Percentiles rank a stretch among this genome's conserved stretches.
These are phyloP conservation scores for Puma concolor DNA, from an alignment of 2,113 vertebrate species.

Conservation along the genomic window DNA sequence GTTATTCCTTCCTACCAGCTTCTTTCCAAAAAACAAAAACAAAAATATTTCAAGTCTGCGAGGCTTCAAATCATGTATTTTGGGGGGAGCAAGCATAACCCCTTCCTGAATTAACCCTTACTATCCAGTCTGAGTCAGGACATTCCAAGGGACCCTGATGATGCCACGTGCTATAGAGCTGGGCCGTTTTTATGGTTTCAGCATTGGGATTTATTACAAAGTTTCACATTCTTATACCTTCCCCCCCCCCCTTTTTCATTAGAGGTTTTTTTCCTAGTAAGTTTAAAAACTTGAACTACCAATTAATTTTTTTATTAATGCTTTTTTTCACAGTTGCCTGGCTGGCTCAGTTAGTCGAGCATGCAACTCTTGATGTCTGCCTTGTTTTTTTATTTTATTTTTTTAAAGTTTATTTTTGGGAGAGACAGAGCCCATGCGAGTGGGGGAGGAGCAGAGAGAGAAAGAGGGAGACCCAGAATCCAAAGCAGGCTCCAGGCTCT, in stretches of 20 bases:
- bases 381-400: too few species aligned
- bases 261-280: background rate
- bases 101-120: background rate
- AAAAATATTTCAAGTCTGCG: background rate
- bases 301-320: background rate
- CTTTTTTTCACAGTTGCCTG: background rate
- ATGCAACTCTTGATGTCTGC: background rate
- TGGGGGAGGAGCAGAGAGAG: too few species aligned
- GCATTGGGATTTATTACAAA: background rate
- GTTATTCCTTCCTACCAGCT: accelerated
- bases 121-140: accelerated
- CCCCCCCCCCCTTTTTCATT: background rate
- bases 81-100: accelerated
- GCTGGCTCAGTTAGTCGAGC: background rate
- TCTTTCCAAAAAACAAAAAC: background rate
- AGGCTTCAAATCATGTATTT: background rate
- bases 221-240: background rate
- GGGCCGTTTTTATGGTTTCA: background rate
- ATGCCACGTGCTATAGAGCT: background rate
- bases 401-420: too few species aligned
- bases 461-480: too few species aligned
- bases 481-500: too few species aligned
- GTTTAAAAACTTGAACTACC: background rate
- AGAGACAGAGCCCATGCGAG: too few species aligned
- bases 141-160: background rate